Base-by-base conservation (phyloP, 2,113 vertebrate species). In the Nerophis lumbriciformis region DNA sequence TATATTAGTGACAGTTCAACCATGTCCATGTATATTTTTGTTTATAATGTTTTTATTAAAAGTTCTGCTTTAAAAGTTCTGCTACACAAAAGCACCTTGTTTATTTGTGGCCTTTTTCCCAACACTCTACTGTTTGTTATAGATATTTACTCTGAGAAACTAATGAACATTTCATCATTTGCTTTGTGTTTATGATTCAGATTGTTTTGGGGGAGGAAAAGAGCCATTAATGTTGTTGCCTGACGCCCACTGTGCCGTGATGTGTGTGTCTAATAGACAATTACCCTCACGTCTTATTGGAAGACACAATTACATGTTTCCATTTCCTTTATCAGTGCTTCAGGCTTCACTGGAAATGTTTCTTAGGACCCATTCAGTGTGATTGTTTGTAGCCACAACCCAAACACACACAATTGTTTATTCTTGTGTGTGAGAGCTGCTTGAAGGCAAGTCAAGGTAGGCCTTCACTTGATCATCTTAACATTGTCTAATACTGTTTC, bases 1-100 rank as follows among this genome's bases (percentile, higher is more conserved):
- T 39, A 21, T 65, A 21, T 65, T 52, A 57, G 28, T 13, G 15
- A 61, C 63, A 73, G 76, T 79, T 78, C 50, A 61, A 57, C 3
- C 74, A 47, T 70, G 66, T 68, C 5, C 66, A 65, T 58, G 72
- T 62, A 37, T 28, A 52, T 75, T 83, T 82, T 74, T 49, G 83
- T 76, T 38, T 65, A 66, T 62, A 14, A 38, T 4, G 28, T 51
- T 79, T 85, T 81, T 74, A 76, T 72, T 44, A 54, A 66, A 62
- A 37, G 59, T 75, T 77, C 44, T 64, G 36, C 60, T 67, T 44
- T 44, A 59, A 63, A 54, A 59, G 15, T 14, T 53, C 50, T 45
- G 48, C 8, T 57, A 21, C 55, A 44, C 12, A 45, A 45, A 45
- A 45, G 12, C 42, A 45, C 16, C 10, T 44, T 13, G 16, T 21